phyloP scores from a whole-genome alignment of 2,888 invertebrate species.

The Eremobia ochroleuca region DNA sequence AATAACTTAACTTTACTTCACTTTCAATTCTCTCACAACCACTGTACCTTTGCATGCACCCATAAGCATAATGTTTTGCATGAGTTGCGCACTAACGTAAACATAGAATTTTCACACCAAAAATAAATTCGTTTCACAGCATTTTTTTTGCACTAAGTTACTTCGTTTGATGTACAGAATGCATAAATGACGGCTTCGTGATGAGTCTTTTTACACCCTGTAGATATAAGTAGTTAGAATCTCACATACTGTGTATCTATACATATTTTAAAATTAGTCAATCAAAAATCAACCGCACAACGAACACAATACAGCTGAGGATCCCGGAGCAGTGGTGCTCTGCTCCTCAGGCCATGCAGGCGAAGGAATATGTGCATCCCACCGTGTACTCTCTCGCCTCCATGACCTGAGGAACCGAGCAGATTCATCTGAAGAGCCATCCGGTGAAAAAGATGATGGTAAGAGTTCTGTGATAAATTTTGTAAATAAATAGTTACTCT shows the following conservation, averaged over 20 bases:
- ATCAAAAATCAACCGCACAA: not conserved
- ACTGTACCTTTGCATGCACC: not conserved
- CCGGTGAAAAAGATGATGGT: constrained; percentile 41
- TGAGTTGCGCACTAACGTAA: not conserved
- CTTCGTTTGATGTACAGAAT: not conserved
- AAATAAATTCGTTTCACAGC: not conserved
- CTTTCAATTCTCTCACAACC: not conserved
- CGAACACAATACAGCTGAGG: not conserved
- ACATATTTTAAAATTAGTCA: not conserved
- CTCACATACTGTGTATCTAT: not conserved
- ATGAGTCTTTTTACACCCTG: too few species aligned
- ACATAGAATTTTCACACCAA: not conserved
- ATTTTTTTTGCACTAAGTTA: too few species aligned
- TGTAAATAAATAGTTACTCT: not conserved
- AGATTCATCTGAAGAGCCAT: constrained; percentile 76
- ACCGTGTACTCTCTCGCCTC: constrained; percentile 91
- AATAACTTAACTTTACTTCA: too few species aligned
- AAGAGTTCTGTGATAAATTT: not conserved
- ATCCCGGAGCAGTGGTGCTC: constrained; percentile 74
- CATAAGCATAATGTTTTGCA: not conserved
- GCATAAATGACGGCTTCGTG: not conserved
- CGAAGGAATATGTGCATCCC: constrained; percentile 90
- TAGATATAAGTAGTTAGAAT: not conserved
- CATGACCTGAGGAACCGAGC: constrained; percentile 90
- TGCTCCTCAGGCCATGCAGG: constrained; percentile 89